Conservation (phyloP, 1,140 invertebrate genomes). For the Scaptomyza graminum region DNA sequence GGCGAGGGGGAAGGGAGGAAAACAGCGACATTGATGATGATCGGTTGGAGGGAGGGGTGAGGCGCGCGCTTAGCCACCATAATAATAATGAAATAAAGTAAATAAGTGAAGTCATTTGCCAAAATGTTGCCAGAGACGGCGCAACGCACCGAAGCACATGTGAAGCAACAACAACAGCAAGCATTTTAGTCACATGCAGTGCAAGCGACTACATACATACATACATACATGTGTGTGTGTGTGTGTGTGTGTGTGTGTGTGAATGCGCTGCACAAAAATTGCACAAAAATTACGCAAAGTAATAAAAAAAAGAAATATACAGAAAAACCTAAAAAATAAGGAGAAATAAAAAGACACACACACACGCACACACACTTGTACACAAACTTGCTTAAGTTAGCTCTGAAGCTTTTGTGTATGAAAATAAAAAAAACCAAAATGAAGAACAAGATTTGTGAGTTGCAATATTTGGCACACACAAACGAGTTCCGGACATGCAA, state of each 20-base stretch:
- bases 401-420: constrained; percentile 25
- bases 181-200: constrained; percentile 48
- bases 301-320: constrained; percentile 15
- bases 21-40: constrained; percentile 23
- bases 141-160: constrained; percentile 48
- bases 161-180: constrained; percentile 42
- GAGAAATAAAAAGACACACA: constrained; percentile 13
- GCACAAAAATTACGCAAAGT: constrained; percentile 47
- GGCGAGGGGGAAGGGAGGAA: neutral
- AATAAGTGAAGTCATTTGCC: constrained; percentile 81
- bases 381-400: constrained; percentile 22
- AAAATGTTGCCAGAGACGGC: constrained; percentile 54
- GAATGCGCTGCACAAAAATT: constrained; percentile 59
- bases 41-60: neutral
- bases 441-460: constrained; percentile 70
- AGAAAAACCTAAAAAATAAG: constrained; percentile 28
- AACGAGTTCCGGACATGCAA: constrained; percentile 60
- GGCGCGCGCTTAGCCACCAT: constrained; percentile 29
- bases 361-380: constrained; percentile 10
- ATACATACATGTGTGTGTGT: neutral
- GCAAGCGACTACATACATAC: constrained; percentile 1
- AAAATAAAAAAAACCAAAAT: neutral
- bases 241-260: constrained; percentile 14
- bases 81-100: constrained; percentile 21
- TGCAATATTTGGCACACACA: constrained; percentile 76